These are phyloP conservation scores for Heterodera filipjevi DNA, from an alignment of 2,888 invertebrate species.

Conservation along the genomic window DNA sequence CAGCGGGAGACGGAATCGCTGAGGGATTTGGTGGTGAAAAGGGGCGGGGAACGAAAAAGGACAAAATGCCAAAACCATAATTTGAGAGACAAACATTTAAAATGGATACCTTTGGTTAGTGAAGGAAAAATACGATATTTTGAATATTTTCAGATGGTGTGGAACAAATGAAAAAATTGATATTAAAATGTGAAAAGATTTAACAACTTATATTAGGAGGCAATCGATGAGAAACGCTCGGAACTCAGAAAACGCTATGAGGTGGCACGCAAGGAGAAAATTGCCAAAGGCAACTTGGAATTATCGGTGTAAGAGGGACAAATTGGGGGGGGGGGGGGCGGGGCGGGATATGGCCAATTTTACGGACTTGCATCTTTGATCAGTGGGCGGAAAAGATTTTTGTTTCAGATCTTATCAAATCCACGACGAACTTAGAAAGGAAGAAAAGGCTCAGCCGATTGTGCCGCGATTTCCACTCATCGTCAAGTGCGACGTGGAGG, in stretches of 20 bases:
- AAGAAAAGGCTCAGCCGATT: not conserved
- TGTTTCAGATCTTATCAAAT: not conserved
- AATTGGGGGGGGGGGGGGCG: conserved; percentile 72
- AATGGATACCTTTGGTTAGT: too few species aligned
- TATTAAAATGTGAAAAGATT: too few species aligned
- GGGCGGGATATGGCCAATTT: conserved; percentile 1
- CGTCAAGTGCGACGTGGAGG: conserved; percentile 82
- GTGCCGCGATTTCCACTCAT: conserved; percentile 35
- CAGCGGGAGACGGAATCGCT: conserved; percentile 72
- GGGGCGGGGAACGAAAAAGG: conserved; percentile 54
- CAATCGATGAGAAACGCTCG: conserved; percentile 49
- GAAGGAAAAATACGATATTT: too few species aligned
- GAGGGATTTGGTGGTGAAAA: conserved; percentile 57
- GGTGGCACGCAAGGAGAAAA: conserved; percentile 45
- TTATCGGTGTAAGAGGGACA: conserved; percentile 8
- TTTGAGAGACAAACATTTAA: too few species aligned
- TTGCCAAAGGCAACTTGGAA: conserved; percentile 21
- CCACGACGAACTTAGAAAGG: not conserved
- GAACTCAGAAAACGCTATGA: conserved; percentile 57
- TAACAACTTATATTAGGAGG: too few species aligned
- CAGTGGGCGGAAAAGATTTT: too few species aligned
- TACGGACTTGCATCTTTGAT: too few species aligned
- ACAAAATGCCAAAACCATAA: not conserved
- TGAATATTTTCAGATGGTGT: too few species aligned
- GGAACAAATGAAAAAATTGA: too few species aligned